Evolutionary conservation across 1,140 invertebrate genomes (phyloP), one percentile per base, ranked within the genome.

Genomic region (Pentalonia nigronervosa): DNA sequence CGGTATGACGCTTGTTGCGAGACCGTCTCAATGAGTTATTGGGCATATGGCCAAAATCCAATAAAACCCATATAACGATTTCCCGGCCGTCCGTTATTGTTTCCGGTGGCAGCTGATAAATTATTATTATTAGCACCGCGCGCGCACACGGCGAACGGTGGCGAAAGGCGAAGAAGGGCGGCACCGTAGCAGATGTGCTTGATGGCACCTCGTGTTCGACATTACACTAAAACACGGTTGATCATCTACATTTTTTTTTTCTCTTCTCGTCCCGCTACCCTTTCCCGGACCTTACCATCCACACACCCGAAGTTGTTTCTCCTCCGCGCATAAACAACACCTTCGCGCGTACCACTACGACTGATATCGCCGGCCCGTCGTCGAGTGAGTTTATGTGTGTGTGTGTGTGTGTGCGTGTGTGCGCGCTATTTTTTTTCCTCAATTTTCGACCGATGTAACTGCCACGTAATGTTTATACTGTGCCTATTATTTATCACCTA

Each of bases 81-180:
- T 93, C 81, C 47, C 76, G 47, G 21, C 45, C 91, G 91, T 90
- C 56, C 81, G 91, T 93, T 93, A 93, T 93, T 93, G 91, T 93
- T 93, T 93, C 91, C 91, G 91, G 81, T 86, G 91, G 91, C 91
- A 93, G 91, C 91, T 93, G 91, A 93, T 93, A 93, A 93, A 93
- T 93, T 93, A 86, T 93, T 93, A 93, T 93, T 93, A 86, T 83
- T 93, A 92, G 90, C 60, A n/a, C 67, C 14, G 17, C 7, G 20
- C 60, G 67, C 90, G 17, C 53, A n/a, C 30, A 20, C 45, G 25
- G 23, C 30, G 30, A 7, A 17, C 53, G n/a, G 41, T 9, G n/a
- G 48, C 9, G 30, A 88, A 87, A 47, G 14, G 45, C 7, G 84
- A 87, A 87, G 23, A 48, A 23, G 86, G 47, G 20, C 45, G 25